Base-by-base conservation (phyloP, 2,797 vertebrate genomes). In the Pitangus sulphuratus region DNA sequence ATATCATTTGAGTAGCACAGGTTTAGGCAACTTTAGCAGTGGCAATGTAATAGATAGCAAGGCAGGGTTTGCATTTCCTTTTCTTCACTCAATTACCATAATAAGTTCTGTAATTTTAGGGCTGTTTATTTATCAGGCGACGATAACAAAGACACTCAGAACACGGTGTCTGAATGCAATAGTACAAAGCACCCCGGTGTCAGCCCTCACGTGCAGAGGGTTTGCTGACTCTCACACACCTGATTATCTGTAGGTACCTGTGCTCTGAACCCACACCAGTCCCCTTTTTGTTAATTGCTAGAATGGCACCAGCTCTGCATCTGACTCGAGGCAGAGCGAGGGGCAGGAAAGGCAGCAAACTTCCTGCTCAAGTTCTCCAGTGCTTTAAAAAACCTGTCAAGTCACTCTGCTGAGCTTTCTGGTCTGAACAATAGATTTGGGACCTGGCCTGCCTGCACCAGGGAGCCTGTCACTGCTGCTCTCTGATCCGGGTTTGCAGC, bases 1-100 rank as follows among this genome's bases (percentile, higher is more conserved):
- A 94, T 94, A 87, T 95, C 92, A 82, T 97, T 94, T 95, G 97
- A 98, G 97, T 96, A 94, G 95, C 90, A 83, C 97, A 97, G 98
- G 98, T 98, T 98, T 98, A 92, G 97, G 97, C 98, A 98, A 98
- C 98, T 99, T 98, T 98, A 91, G 96, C 98, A 96, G 89, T 87
- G 97, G 97, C 97, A 92, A 87, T 93, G 98, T 96, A 97, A 97
- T 90, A 96, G 97, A 97, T 58, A 93, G 93, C 3, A n/a, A 96
- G 77, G 90, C 78, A 74, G 50, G 78, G 86, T 86, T 87, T 60
- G 95, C 94, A 92, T 97, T 97, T 96, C 51, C 35, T 92, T 97
- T 95, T 95, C 96, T 96, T 95, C 96, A 96, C 97, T 97, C 96
- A 88, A 98, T 98, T 98, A 98, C 97, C 97, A 98, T 98, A 98